Conservation (phyloP, 2,797 vertebrate genomes). For the Notolepis coatsorum region DNA sequence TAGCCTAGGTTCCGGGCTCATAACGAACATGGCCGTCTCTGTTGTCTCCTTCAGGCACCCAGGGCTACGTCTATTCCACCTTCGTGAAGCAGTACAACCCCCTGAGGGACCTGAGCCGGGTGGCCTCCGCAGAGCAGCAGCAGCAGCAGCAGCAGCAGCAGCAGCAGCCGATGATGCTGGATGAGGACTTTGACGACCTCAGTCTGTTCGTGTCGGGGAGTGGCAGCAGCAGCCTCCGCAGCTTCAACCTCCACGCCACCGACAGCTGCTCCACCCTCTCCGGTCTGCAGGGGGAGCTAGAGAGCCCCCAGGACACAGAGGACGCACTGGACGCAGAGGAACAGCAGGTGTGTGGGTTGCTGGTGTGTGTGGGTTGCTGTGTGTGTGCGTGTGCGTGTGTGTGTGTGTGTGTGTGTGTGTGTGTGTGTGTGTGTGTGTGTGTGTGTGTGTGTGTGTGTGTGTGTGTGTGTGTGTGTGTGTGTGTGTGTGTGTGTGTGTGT, state of each 20-base stretch:
- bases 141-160: constrained; percentile 52
- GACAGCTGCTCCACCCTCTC: constrained; percentile 83
- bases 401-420: background rate
- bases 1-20: too few relatives aligned
- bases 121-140: constrained; percentile 45
- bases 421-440: background rate
- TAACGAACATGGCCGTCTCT: background rate
- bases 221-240: constrained; percentile 78
- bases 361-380: background rate
- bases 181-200: constrained; percentile 94
- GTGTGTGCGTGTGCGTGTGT: background rate
- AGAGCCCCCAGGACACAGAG: constrained; percentile 62
- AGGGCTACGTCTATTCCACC: constrained; percentile 95
- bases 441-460: too few relatives aligned
- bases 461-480: too few relatives aligned
- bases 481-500: background rate
- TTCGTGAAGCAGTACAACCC: constrained; percentile 96
- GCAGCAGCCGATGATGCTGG: constrained; percentile 56
- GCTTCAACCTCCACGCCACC: constrained; percentile 69
- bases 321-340: constrained; percentile 73
- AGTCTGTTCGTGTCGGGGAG: constrained; percentile 91
- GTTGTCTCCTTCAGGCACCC: constrained; percentile 60
- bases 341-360: constrained; percentile 82
- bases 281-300: constrained; percentile 79
- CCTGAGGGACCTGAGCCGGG: constrained; percentile 74